phyloP scores from a whole-genome alignment of 2,113 vertebrate genomes.

The Riparia riparia region DNA sequence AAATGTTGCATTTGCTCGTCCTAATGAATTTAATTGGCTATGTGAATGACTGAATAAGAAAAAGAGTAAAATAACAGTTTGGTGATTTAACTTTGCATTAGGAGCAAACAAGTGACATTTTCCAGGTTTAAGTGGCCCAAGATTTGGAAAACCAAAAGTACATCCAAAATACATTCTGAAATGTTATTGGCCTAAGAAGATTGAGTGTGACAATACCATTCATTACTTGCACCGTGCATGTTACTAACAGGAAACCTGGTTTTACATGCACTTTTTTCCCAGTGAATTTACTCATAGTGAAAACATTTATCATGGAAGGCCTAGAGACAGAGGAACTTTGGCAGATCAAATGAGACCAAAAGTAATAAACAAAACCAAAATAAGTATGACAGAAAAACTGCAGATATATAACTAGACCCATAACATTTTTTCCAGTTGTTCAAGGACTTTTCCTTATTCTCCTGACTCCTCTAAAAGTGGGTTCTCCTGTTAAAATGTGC shows the following conservation, averaged over 20 bases:
- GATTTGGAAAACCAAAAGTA: background rate
- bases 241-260: background rate
- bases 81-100: background rate
- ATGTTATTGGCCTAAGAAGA: background rate
- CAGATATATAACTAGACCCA: background rate
- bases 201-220: background rate
- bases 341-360: background rate
- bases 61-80: background rate
- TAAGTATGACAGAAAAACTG: background rate
- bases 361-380: background rate
- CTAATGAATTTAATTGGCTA: background rate
- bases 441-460: background rate
- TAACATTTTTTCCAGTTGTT: background rate
- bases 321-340: background rate
- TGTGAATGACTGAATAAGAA: background rate
- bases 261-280: background rate
- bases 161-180: background rate
- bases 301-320: background rate
- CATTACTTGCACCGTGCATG: background rate
- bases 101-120: background rate
- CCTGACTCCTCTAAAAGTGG: background rate
- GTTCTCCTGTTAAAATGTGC: background rate
- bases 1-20: background rate
- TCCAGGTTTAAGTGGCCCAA: background rate
- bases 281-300: background rate